Base-by-base conservation (phyloP, 2,888 invertebrate species). In the Tortricodes alternella region DNA sequence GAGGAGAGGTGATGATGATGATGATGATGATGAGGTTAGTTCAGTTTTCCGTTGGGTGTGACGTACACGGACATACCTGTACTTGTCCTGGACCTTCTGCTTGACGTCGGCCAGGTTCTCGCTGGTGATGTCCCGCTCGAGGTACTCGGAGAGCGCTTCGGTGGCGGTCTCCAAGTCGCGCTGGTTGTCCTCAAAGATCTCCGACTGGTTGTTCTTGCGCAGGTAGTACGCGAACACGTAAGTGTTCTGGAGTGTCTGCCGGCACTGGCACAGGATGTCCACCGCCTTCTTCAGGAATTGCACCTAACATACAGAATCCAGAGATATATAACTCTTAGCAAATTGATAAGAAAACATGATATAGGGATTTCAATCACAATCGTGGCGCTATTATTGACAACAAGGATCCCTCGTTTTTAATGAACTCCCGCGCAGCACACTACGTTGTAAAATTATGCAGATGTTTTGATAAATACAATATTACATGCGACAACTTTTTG, bases 151-250 rank as follows among this genome's bases (percentile, higher is more conserved):
- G 67, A 99, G 93, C 69, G 95, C 97, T 91, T 99, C 99, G 29
- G 99, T 99, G 69, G 99, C 98, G 73, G 96, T 96, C 92, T 99
- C 99, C 73, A 99, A 92, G 92, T 99, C 99, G 77, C 96, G 96
- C 93, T 99, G 99, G 93, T 99, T 99, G 89, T 97, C 98, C 93
- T 99, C 99, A 88, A 99, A 99, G 84, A 99, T 98, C 89, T 97
- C 96, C 74, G 98, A 97, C 91, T 99, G 99, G 92, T 99, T 99
- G 92, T 98, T 99, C 92, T 98, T 98, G 85, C 95, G 94, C 80
- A 99, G 93, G 89, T 99, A 99, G 91, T 98, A 99, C 73, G 99
- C 99, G 93, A 99, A 99, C 68, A 99, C 99, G 86, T 99, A 99
- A 46, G 99, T 99, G 92, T 98, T 99, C 98, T 99, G 99, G 53